These are phyloP conservation scores for Phortica magna DNA, from an alignment of 2,888 invertebrate genomes.

Conservation along the genomic window DNA sequence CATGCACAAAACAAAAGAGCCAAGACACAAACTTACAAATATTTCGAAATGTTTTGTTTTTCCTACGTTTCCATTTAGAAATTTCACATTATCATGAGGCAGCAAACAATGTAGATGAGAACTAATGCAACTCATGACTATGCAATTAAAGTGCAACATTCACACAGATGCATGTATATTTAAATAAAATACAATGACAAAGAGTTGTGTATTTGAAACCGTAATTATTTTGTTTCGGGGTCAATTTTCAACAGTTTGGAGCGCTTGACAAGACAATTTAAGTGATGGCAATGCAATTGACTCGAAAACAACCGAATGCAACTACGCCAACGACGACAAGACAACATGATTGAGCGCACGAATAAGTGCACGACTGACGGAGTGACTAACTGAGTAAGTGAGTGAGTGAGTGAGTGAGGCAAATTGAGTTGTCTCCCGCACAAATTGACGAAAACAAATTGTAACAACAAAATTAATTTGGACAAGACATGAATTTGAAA, in stretches of 20 bases:
- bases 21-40: conserved; percentile 30
- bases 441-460: conserved; percentile 48
- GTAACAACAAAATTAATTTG: conserved; percentile 63
- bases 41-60: conserved; percentile 2
- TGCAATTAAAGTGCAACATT: conserved; percentile 21
- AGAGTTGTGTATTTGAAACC: conserved; percentile 9
- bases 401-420: conserved; percentile 21
- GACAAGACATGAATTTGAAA: conserved; percentile 53
- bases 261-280: conserved; percentile 30
- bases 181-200: neutral
- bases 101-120: neutral
- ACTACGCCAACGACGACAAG: neutral
- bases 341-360: neutral
- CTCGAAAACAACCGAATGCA: neutral
- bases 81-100: neutral
- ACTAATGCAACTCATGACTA: conserved; percentile 19
- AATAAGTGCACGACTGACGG: neutral
- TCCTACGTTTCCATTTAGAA: neutral
- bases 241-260: conserved; percentile 23
- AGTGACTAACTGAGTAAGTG: conserved; percentile 24
- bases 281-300: conserved; percentile 21
- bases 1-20: conserved; percentile 34
- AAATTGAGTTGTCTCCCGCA: conserved; percentile 59
- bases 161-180: neutral
- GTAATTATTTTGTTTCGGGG: conserved; percentile 29